These are phyloP conservation scores for Malacosoma neustria DNA, from an alignment of 2,888 invertebrate genomes.

Conservation along the genomic window DNA sequence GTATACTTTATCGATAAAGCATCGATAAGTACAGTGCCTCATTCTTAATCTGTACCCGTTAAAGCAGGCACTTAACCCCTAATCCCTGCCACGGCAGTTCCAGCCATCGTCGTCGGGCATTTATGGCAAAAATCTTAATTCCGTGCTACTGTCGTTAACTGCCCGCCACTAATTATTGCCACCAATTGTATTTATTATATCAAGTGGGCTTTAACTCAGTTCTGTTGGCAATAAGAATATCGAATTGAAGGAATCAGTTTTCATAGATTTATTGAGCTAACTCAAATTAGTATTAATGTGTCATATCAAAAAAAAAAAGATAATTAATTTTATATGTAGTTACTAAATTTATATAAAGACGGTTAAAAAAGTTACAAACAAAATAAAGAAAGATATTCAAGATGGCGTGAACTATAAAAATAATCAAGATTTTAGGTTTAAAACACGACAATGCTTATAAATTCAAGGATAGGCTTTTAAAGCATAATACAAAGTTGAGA, in stretches of 20 bases:
- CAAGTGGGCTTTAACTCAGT: constrained; percentile 24
- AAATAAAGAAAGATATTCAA: too few relatives aligned
- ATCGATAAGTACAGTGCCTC: constrained; percentile 17
- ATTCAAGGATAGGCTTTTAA: too few relatives aligned
- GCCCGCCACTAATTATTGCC: constrained; percentile 67
- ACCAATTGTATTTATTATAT: constrained; percentile 61
- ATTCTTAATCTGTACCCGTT: constrained; percentile 56
- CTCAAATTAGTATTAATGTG: too few relatives aligned
- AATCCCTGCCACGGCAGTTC: constrained; percentile 65
- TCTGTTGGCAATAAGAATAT: constrained; percentile 6
- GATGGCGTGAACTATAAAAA: too few relatives aligned
- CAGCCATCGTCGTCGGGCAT: constrained; percentile 47
- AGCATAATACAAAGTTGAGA: too few relatives aligned
- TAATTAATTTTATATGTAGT: too few relatives aligned
- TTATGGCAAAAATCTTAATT: constrained; percentile 75
- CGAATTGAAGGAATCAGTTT: background rate
- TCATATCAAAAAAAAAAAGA: too few relatives aligned
- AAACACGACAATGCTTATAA: too few relatives aligned
- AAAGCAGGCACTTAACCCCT: constrained; percentile 73
- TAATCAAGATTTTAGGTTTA: too few relatives aligned
- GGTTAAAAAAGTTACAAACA: too few relatives aligned
- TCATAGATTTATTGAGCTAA: too few relatives aligned
- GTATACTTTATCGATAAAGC: constrained; percentile 5
- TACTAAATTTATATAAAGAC: too few relatives aligned
- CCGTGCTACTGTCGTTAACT: constrained; percentile 64